Conservation (phyloP, 1,140 invertebrate genomes). For the Gonioctena quinquepunctata region DNA sequence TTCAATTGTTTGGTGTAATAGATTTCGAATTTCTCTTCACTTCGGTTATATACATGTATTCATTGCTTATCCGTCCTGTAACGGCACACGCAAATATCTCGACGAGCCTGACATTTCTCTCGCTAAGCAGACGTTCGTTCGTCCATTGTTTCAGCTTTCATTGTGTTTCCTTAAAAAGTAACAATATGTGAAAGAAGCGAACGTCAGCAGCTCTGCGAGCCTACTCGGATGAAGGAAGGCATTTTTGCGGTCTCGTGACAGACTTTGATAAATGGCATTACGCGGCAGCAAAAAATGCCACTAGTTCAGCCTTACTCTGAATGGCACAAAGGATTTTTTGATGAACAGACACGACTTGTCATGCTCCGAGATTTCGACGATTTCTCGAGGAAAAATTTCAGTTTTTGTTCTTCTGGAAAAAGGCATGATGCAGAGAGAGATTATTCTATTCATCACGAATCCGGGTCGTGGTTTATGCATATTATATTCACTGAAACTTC, state of each 20-base stretch:
- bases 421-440: too few relatives aligned
- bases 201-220: neutral
- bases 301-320: neutral
- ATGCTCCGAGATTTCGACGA: neutral
- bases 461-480: too few relatives aligned
- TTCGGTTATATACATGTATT: too few relatives aligned
- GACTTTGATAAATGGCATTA: neutral
- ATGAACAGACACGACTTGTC: neutral
- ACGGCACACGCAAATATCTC: neutral
- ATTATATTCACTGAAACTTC: too few relatives aligned
- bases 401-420: too few relatives aligned
- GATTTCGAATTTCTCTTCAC: too few relatives aligned
- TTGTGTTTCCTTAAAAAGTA: slow-evolving; percentile 6
- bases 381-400: neutral
- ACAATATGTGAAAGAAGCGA: neutral
- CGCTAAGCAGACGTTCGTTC: neutral
- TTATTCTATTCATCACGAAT: too few relatives aligned
- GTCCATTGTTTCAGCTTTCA: slow-evolving; percentile 6
- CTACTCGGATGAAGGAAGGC: neutral
- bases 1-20: too few relatives aligned
- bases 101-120: neutral
- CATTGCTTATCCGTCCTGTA: too few relatives aligned
- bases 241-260: slow-evolving; percentile 1
- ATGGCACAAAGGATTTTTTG: neutral
- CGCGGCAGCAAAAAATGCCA: neutral